Evolutionary conservation across 92 coral and sea anemone genomes (phyloP).

Genomic region (Phenganax stokvisi): DNA sequence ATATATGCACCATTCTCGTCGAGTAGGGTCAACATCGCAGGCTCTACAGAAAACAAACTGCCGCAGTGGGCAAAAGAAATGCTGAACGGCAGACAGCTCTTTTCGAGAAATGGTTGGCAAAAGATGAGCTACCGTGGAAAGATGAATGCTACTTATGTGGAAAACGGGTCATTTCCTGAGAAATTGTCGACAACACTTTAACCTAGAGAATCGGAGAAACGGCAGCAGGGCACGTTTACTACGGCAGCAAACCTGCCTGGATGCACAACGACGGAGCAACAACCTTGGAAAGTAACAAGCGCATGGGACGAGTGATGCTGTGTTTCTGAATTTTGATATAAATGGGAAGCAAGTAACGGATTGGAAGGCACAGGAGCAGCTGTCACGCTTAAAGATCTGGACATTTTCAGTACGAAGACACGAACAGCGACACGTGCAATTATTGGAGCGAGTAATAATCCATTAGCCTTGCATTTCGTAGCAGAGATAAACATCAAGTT

Average conservation of each 20-base stretch:
- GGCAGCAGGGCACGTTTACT: conserved; percentile 17
- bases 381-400: conserved; percentile 24
- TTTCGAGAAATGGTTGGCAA: neutral
- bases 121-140: conserved; percentile 24
- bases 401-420: neutral
- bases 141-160: conserved; percentile 38
- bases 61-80: neutral
- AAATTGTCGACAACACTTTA: conserved; percentile 10
- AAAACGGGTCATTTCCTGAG: conserved; percentile 9
- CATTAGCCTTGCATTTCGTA: neutral
- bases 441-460: neutral
- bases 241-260: neutral
- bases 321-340: neutral
- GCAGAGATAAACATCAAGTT: conserved; percentile 4
- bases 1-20: no score
- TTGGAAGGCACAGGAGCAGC: conserved; percentile 32
- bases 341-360: neutral
- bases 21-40: neutral
- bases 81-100: neutral
- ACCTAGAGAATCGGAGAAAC: conserved; percentile 15
- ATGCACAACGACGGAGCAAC: neutral
- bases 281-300: conserved; percentile 10
- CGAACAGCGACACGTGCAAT: conserved; percentile 2
- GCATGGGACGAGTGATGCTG: neutral
- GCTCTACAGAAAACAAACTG: conserved; percentile 10